A percentile compares a stretch with the other conserved stretches of the same genome.
These are phyloP conservation scores for Centrocercus urophasianus DNA, from an alignment of 2,113 vertebrate genomes.

Conservation along the genomic window DNA sequence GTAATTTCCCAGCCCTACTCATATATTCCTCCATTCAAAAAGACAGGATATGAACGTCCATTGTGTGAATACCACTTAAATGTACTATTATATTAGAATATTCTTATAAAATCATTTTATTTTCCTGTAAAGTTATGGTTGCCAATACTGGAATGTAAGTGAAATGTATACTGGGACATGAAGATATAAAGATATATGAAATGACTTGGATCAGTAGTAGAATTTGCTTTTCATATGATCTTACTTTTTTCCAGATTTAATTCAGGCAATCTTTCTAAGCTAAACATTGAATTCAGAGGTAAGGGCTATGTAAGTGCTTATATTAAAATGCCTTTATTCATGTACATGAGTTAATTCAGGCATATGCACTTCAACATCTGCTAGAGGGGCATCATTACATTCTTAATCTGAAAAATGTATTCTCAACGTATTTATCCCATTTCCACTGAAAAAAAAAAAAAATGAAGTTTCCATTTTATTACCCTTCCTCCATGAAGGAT, in stretches of 20 bases:
- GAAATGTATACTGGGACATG: not conserved
- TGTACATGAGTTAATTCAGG: not conserved
- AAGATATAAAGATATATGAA: not conserved
- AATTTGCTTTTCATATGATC: not conserved
- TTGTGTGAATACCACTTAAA: not conserved
- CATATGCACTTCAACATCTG: not conserved
- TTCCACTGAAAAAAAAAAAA: not conserved
- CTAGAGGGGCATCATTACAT: not conserved
- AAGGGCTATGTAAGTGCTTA: not conserved
- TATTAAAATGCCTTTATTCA: not conserved
- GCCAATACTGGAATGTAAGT: not conserved
- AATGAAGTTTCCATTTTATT: not conserved
- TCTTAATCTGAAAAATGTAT: not conserved
- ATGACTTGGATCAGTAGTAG: not conserved
- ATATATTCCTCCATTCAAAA: not conserved
- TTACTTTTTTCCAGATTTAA: not conserved
- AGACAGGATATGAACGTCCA: not conserved
- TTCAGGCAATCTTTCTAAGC: not conserved
- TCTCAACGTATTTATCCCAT: not conserved
- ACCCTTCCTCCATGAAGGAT: accelerated
- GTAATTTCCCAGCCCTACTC: not conserved
- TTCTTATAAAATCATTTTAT: not conserved
- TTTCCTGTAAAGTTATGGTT: not conserved
- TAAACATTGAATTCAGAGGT: not conserved
- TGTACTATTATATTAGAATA: not conserved